These are phyloP conservation scores for Scolopax mira DNA, from an alignment of 2,113 vertebrate species.

Conservation along the genomic window DNA sequence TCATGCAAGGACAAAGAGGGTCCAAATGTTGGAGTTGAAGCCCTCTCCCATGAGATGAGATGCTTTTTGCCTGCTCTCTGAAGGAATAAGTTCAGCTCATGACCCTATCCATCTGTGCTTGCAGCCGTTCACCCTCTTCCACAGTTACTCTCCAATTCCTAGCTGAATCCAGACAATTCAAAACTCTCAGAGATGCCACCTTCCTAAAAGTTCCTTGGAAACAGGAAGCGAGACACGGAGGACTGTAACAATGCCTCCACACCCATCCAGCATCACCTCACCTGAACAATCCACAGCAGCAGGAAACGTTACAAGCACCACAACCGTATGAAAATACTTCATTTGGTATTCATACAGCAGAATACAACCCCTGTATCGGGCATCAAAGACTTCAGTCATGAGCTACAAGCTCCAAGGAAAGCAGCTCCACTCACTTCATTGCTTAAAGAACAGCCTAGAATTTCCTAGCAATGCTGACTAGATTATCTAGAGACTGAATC, in stretches of 20 bases:
- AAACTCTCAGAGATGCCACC: not conserved
- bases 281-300: not conserved
- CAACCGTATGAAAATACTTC: not conserved
- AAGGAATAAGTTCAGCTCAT: not conserved
- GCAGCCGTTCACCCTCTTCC: not conserved
- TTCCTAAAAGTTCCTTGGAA: not conserved
- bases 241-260: not conserved
- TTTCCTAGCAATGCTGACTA: not conserved
- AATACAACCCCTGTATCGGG: not conserved
- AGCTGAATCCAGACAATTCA: not conserved
- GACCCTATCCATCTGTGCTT: not conserved
- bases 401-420: not conserved
- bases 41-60: not conserved
- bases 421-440: not conserved
- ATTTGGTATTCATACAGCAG: not conserved
- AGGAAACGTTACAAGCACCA: not conserved
- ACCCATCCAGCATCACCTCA: not conserved
- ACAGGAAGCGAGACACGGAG: rapidly evolving
- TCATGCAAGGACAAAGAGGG: not conserved
- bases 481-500: not conserved
- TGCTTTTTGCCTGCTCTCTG: not conserved
- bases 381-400: not conserved
- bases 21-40: not conserved
- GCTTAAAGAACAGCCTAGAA: not conserved
- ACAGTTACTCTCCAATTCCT: not conserved